phyloP scores from a whole-genome alignment of 2,113 vertebrate genomes.

The Greenwoodochromis staneri region DNA sequence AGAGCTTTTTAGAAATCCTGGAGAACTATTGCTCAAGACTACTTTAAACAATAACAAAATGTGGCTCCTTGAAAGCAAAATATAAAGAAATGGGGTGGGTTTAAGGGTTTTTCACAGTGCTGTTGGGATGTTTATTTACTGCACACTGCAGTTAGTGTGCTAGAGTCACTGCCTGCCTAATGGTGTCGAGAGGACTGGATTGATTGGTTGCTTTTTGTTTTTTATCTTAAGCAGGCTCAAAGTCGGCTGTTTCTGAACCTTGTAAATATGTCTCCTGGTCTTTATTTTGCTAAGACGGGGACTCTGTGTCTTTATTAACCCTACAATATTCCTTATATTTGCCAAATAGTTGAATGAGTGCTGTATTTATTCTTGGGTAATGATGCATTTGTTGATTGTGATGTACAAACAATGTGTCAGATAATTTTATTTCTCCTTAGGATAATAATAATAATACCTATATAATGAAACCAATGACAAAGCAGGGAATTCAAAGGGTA shows the following conservation, averaged over 20 bases:
- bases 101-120: background rate
- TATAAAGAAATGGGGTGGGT: background rate
- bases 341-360: slow-evolving; percentile 60
- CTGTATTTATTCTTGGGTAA: slow-evolving; percentile 64
- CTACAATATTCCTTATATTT: slow-evolving; percentile 44
- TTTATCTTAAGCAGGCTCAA: background rate
- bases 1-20: background rate
- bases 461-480: slow-evolving; percentile 35
- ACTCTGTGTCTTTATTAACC: slow-evolving; percentile 44
- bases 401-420: slow-evolving; percentile 41
- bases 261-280: slow-evolving; percentile 49
- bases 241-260: slow-evolving; percentile 14
- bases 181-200: slow-evolving; percentile 20
- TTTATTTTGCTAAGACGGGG: background rate
- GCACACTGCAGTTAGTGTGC: slow-evolving; percentile 53
- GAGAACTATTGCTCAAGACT: background rate
- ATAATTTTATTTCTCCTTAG: slow-evolving; percentile 30
- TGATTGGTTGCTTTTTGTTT: background rate
- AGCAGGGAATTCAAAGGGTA: slow-evolving; percentile 61
- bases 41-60: background rate
- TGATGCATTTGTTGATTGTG: slow-evolving; percentile 60
- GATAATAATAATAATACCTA: background rate
- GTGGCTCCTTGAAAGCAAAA: background rate
- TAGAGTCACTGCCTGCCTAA: slow-evolving; percentile 17
- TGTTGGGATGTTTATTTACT: slow-evolving; percentile 62